Base-by-base conservation (phyloP, 2,888 invertebrate genomes). In the Yponomeuta malinellus region DNA sequence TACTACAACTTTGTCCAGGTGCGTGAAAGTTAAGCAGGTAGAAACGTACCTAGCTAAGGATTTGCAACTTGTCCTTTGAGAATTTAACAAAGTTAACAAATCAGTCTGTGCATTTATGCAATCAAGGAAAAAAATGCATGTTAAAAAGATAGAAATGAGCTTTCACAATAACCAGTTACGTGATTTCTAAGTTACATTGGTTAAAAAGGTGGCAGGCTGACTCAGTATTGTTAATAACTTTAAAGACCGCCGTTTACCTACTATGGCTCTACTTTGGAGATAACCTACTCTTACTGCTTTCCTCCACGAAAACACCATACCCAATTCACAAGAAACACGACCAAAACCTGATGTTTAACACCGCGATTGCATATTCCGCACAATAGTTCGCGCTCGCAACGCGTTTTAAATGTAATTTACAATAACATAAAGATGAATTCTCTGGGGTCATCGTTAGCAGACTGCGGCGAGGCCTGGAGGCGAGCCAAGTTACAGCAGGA, bases 371-470 rank as follows among this genome's bases (percentile, higher is more conserved):
- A 59, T 4, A 15, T 15, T 59, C 15, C 52, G 52, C 12, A 59
- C 52, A 52, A 52, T 52, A 10, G 52, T 12, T 12, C 52, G 2
- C 52, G 23, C 23, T 23, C 0, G 23, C 23, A 23, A 23, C 23
- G 52, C 52, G 52, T 59, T 59, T 59, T 59, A 59, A 59, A 59
- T 59, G 15, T 59, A 59, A 59, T 59, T 59, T 15, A 59, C 52
- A 59, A 59, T 59, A 59, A 59, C 52, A 59, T 59, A 59, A 59
- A 59, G 52, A 59, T 59, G 15, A 59, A 15, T 59, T 59, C 52
- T 15, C 15, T 8, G 15, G 52, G 52, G 52, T 59, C 52, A 59
- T 59, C 52, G 52, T 59, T 59, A 59, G 52, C 52, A 15, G 15
- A 59, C 52, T 59, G 52, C 52, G 52, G 52, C 52, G 52, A 59